A percentile compares a stretch with the other conserved stretches of the same genome.
Evolutionary conservation across 1,140 invertebrate genomes (phyloP).

Genomic region (Trachymyrmex septentrionalis): DNA sequence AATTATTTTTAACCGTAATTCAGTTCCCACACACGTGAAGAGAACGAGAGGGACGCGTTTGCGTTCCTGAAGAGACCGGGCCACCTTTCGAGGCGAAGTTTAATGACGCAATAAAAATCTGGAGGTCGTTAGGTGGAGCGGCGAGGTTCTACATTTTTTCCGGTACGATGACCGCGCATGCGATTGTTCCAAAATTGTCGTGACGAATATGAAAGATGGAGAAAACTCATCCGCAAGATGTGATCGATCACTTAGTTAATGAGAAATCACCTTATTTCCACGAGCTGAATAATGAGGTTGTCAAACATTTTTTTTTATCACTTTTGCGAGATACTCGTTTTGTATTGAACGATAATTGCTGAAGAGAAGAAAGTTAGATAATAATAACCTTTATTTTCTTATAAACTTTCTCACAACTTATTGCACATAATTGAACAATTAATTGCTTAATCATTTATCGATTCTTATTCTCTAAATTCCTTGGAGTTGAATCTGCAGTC

Average conservation of each 20-base stretch:
- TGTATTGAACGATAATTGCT: slow-evolving; percentile 15
- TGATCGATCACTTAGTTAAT: slow-evolving; percentile 21
- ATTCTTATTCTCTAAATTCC: background rate
- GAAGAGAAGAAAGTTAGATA: background rate
- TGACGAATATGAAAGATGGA: slow-evolving; percentile 31
- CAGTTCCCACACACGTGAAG: slow-evolving; percentile 74
- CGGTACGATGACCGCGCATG: slow-evolving; percentile 75
- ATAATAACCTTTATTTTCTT: slow-evolving; percentile 12
- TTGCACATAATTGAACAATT: background rate
- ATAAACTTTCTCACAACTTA: background rate
- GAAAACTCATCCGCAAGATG: background rate
- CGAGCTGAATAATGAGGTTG: background rate
- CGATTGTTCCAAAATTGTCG: slow-evolving; percentile 74
- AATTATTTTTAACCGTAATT: slow-evolving; percentile 74
- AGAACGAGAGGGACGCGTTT: slow-evolving; percentile 31
- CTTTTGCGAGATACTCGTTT: background rate
- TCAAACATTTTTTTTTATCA: background rate
- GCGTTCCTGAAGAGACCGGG: slow-evolving; percentile 65
- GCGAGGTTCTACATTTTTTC: slow-evolving; percentile 77
- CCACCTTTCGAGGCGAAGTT: slow-evolving; percentile 79
- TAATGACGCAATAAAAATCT: slow-evolving; percentile 83
- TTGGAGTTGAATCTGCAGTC: no score
- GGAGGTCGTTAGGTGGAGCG: slow-evolving; percentile 79
- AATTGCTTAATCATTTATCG: background rate
- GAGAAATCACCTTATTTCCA: slow-evolving; percentile 13